phyloP scores from a whole-genome alignment of 1,140 invertebrate species.

The Sesamia nonagrioides region DNA sequence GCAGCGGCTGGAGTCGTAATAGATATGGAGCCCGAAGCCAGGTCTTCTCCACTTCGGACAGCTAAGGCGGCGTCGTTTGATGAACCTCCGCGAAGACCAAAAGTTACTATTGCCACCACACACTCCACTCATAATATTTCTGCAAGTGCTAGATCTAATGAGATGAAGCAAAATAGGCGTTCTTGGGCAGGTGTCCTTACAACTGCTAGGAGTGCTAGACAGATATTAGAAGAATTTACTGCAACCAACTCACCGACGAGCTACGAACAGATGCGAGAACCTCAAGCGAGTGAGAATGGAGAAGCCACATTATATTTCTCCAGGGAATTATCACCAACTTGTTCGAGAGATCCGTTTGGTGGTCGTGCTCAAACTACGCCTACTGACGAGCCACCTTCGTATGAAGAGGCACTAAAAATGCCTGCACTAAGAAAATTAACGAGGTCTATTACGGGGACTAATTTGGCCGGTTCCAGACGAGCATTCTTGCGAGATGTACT shows the following conservation, averaged over 20 bases:
- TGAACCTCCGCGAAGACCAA: slow-evolving; percentile 74
- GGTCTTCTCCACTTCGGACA: slow-evolving; percentile 60
- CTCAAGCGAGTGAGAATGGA: slow-evolving; percentile 68
- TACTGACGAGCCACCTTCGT: slow-evolving; percentile 84
- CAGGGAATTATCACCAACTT: slow-evolving; percentile 89
- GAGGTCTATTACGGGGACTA: slow-evolving; percentile 86
- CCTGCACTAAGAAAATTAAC: slow-evolving; percentile 87
- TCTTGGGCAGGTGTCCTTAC: slow-evolving; percentile 82
- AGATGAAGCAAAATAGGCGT: slow-evolving; percentile 79
- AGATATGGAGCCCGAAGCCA: slow-evolving; percentile 68
- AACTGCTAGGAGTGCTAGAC: slow-evolving; percentile 75
- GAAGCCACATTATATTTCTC: slow-evolving; percentile 88
- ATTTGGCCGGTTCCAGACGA: slow-evolving; percentile 77
- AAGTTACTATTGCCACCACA: slow-evolving; percentile 72
- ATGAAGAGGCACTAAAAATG: slow-evolving; percentile 87
- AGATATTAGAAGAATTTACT: slow-evolving; percentile 79
- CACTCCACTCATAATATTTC: slow-evolving; percentile 79
- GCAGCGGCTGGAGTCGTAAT: slow-evolving; percentile 64
- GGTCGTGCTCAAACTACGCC: slow-evolving; percentile 87
- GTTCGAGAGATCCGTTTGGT: slow-evolving; percentile 89
- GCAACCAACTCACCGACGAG: slow-evolving; percentile 64
- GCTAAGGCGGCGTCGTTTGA: slow-evolving; percentile 82
- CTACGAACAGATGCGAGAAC: slow-evolving; percentile 77
- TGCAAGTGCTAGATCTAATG: slow-evolving; percentile 65
- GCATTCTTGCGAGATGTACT: slow-evolving; percentile 84